Percentiles rank a stretch among this genome's conserved stretches.
Evolutionary conservation across 2,888 invertebrate genomes (phyloP).

Genomic region (Adineta ricciae): DNA sequence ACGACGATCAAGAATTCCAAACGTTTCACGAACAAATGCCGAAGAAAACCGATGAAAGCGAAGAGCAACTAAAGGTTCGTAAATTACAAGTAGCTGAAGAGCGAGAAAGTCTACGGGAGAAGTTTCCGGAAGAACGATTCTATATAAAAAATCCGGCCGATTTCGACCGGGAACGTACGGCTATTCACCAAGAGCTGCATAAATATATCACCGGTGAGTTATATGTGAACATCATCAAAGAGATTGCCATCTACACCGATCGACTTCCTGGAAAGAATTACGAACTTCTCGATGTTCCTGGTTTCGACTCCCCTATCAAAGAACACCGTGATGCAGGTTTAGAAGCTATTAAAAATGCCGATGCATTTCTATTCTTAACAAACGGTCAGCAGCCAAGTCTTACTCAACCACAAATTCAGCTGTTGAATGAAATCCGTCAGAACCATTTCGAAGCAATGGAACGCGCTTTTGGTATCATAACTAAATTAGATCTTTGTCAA

Average conservation of each 20-base stretch:
- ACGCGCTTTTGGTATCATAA: neutral
- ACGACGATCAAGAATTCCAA: neutral
- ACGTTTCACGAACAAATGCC: neutral
- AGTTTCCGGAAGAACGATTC: neutral
- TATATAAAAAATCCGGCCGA: neutral
- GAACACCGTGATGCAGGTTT: neutral
- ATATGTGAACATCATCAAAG: neutral
- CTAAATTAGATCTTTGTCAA: neutral
- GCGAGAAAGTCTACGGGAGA: neutral
- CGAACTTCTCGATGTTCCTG: neutral
- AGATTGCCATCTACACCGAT: neutral
- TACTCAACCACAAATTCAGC: neutral
- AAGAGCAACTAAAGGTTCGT: neutral
- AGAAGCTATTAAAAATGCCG: neutral
- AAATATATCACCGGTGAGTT: neutral
- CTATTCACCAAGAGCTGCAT: neutral
- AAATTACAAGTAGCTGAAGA: neutral
- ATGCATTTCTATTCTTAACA: neutral
- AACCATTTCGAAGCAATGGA: neutral
- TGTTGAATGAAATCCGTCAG: neutral
- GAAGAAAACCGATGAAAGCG: neutral
- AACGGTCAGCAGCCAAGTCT: no score
- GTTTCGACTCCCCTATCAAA: neutral
- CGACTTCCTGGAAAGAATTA: neutral
- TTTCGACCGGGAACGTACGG: neutral